Conservation (phyloP, 2,888 invertebrate genomes). For the Dusona sp. region DNA sequence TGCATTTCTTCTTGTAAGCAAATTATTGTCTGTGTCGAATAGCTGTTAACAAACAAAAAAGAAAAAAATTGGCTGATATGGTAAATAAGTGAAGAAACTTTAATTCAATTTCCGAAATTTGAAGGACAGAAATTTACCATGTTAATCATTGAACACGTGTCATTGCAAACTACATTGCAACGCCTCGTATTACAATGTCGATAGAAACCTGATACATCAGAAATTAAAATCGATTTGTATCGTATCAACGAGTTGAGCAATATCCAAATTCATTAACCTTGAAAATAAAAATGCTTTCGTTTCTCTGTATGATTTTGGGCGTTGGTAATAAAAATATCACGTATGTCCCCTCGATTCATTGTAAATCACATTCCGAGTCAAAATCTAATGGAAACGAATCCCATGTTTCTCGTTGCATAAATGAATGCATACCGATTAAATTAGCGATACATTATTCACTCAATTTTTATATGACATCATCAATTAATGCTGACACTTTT, state of each 20-base stretch:
- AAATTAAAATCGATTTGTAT: conserved; percentile 15
- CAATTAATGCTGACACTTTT: background rate
- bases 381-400: background rate
- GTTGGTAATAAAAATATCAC: background rate
- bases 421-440: background rate
- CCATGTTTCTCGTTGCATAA: background rate
- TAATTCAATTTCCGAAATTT: background rate
- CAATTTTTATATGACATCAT: background rate
- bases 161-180: conserved; percentile 21
- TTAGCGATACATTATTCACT: background rate
- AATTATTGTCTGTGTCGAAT: too few relatives aligned
- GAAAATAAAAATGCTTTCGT: conserved; percentile 18
- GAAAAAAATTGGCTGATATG: background rate
- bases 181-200: conserved; percentile 27
- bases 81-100: background rate
- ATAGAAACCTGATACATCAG: conserved; percentile 8
- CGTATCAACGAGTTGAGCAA: background rate
- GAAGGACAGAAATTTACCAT: conserved; percentile 20
- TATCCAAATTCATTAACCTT: conserved; percentile 44
- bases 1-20: background rate
- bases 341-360: background rate
- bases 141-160: background rate
- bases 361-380: background rate
- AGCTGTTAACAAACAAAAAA: background rate
- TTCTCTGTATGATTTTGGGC: conserved; percentile 16